These are phyloP conservation scores for Eilema caniola DNA, from an alignment of 2,888 invertebrate genomes.

Conservation along the genomic window DNA sequence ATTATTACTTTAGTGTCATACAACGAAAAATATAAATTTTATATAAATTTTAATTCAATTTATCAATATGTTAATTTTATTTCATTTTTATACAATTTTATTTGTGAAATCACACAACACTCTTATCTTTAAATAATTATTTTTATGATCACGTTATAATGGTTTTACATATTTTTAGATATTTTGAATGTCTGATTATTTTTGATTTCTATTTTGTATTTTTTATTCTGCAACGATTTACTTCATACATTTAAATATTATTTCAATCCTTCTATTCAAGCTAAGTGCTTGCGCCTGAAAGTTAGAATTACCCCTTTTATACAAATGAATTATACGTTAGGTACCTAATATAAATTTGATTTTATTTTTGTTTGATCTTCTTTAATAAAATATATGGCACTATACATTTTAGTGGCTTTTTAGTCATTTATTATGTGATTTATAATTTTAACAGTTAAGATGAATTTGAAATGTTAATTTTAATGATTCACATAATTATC, in stretches of 20 bases:
- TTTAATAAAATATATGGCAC: neutral
- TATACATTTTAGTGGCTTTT: no score
- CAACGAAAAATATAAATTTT: neutral
- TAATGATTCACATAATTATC: neutral
- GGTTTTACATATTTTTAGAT: neutral
- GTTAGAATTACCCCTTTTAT: no score
- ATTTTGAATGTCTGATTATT: no score
- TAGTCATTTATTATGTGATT: neutral
- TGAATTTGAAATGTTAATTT: neutral
- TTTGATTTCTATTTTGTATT: no score
- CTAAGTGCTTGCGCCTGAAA: no score
- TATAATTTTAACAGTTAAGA: neutral
- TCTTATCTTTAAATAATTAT: neutral
- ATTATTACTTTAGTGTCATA: constrained; percentile 18
- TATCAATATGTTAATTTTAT: constrained; percentile 5
- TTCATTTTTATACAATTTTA: neutral
- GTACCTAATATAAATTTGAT: neutral
- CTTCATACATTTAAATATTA: no score
- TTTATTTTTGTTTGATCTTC: neutral
- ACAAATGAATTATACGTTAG: no score
- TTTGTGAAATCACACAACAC: neutral
- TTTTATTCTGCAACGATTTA: no score
- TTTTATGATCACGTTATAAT: neutral
- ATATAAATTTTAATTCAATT: neutral
- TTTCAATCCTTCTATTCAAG: no score